Percentiles rank a stretch among this genome's conserved stretches.
Conservation (phyloP, 2,113 vertebrate genomes). For the Neotragus moschatus region DNA sequence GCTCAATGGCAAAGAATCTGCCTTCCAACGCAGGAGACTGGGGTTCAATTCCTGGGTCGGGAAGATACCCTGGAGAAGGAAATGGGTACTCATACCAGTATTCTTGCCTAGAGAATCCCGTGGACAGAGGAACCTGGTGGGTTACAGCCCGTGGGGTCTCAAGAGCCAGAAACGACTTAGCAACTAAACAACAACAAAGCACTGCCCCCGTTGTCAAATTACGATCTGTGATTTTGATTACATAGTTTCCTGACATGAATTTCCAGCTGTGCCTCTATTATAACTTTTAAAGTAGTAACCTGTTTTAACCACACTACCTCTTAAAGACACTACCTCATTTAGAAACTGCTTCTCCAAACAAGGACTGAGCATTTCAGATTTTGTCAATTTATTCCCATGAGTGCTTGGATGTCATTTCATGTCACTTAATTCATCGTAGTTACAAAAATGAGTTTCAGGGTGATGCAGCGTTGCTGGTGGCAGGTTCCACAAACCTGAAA, state of each 20-base stretch:
- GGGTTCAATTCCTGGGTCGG: rapidly evolving
- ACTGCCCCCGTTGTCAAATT: background rate
- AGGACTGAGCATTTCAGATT: background rate
- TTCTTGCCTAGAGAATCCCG: background rate
- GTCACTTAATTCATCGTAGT: background rate
- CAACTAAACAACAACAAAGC: background rate
- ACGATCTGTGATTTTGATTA: constrained; percentile 23
- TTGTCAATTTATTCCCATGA: background rate
- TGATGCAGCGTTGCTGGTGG: background rate
- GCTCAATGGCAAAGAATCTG: background rate
- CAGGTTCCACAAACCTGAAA: background rate
- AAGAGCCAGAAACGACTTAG: background rate
- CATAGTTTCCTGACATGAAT: background rate
- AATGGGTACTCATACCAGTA: background rate
- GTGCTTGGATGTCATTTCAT: background rate
- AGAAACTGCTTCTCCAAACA: background rate
- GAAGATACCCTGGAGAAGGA: background rate
- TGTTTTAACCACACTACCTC: background rate
- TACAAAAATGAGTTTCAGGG: background rate
- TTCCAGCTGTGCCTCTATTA: background rate
- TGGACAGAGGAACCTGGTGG: background rate
- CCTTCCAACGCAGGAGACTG: background rate
- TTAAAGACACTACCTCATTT: background rate
- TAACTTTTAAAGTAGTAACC: background rate
- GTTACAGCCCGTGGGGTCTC: background rate